Base-by-base conservation (phyloP, 2,888 invertebrate species). In the Drosophila putrida region DNA sequence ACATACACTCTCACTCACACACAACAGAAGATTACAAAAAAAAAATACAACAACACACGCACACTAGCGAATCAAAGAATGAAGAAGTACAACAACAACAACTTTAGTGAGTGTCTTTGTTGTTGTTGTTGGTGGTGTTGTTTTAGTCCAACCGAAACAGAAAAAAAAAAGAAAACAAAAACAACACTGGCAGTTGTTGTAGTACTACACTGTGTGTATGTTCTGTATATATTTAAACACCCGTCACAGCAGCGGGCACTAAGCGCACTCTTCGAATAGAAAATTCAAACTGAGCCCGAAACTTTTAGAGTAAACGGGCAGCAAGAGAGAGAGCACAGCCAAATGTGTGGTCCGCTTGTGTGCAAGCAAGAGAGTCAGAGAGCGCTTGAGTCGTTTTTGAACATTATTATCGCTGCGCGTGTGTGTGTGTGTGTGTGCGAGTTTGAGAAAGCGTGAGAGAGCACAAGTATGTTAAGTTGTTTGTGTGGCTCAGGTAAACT, bases 241-340 rank as follows among this genome's bases (percentile, higher is more conserved):
- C 86, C 88, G 90, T 90, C 81, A 77, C 88, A 85, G 82, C 90
- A 80, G 86, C 87, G 75, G 54, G 80, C 89, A 90, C 90, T 86
- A 85, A 88, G 84, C 90, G 90, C 79, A 86, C 90, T 82, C 90
- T 89, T 91, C 90, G 91, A 78, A 86, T 88, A 82, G 82, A 91
- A 84, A 89, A 90, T 88, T 83, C 77, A 81, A 90, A 90, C 90
- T 80, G 79, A 76, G 75, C 68, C 70, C 63, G 51, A 33, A 78
- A 54, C 50, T 72, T 71, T 71, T 50, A 5, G 54, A 62, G 50
- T 11, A 57, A 51, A 31, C 66, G 60, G 31, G 41, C 58, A 50
- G 28, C 20, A 58, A 55, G 61, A 60, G 65, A 74, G 70, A 54
- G 69, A 39, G 33, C 41, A 39, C 15, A 38, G 4, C 15, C 20